phyloP scores from a whole-genome alignment of 2,888 invertebrate genomes.

The Ceriagrion tenellum region DNA sequence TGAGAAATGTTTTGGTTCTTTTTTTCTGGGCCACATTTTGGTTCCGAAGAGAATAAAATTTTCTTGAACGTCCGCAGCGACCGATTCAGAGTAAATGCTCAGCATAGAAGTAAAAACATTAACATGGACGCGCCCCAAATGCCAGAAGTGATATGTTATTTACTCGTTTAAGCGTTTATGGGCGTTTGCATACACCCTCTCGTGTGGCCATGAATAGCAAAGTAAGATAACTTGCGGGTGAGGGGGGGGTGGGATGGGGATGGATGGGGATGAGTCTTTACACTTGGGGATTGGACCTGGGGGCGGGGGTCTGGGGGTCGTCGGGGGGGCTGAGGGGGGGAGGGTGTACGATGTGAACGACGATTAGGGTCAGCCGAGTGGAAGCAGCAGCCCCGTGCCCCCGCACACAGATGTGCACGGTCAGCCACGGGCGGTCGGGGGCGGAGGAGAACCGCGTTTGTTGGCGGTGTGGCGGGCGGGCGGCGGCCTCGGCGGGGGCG shows the following conservation, averaged over 20 bases:
- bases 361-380: conserved; percentile 46
- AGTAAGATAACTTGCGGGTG: not conserved
- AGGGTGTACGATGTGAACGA: not conserved
- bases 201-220: not conserved
- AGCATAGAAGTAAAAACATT: not conserved
- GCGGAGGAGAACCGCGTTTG: not conserved
- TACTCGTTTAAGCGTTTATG: conserved; percentile 16
- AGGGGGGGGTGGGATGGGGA: not conserved
- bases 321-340: not conserved
- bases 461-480: not conserved
- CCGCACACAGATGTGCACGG: not conserved
- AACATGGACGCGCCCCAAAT: not conserved
- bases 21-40: too few relatives aligned
- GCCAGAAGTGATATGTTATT: not conserved
- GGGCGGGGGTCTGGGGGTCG: not conserved
- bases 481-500: not conserved
- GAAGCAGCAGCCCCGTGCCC: not conserved
- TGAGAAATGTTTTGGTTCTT: too few relatives aligned
- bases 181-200: not conserved
- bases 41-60: not conserved
- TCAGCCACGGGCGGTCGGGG: not conserved
- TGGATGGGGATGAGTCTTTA: not conserved
- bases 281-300: not conserved
- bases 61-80: not conserved
- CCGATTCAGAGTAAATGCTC: not conserved